Evolutionary conservation across 2,888 invertebrate species (phyloP).

Genomic region (Calameuta idolon): DNA sequence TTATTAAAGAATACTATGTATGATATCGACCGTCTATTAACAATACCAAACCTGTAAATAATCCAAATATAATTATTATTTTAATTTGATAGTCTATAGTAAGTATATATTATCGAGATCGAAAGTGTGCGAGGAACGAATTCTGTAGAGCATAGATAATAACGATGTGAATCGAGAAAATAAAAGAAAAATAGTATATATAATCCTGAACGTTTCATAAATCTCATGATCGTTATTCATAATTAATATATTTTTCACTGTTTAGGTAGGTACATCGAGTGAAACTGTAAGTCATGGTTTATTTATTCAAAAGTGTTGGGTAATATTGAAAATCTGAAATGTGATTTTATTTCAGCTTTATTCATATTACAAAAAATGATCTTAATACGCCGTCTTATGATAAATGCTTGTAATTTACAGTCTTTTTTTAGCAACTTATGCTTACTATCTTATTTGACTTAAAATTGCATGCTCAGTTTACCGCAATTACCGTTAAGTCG

Average conservation of each 20-base stretch:
- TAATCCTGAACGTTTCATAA: not conserved
- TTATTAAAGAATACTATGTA: conserved; percentile 25
- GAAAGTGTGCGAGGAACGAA: conserved; percentile 36
- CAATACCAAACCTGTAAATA: conserved; percentile 44
- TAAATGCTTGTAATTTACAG: no score
- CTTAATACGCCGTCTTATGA: no score
- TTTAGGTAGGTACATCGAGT: not conserved
- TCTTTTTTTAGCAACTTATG: no score
- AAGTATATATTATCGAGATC: conserved; percentile 33
- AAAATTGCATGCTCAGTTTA: no score
- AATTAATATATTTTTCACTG: not conserved
- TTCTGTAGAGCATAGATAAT: conserved; percentile 20
- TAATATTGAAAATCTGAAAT: no score
- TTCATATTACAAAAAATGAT: no score
- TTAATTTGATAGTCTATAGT: conserved; percentile 41
- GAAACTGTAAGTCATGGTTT: not conserved
- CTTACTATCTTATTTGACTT: no score
- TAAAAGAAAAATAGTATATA: conserved; percentile 28
- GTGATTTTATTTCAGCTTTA: no score
- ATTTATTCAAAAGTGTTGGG: not conserved
- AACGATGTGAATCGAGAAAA: conserved; percentile 44
- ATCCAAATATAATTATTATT: conserved; percentile 39
- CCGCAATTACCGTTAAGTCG: no score
- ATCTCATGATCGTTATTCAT: not conserved
- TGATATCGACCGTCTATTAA: conserved; percentile 42